Evolutionary conservation across 37 sponge, comb jelly and placozoan genomes (phyloP), one percentile per base, ranked within the genome.

Genomic region (Axinella damicornis): DNA sequence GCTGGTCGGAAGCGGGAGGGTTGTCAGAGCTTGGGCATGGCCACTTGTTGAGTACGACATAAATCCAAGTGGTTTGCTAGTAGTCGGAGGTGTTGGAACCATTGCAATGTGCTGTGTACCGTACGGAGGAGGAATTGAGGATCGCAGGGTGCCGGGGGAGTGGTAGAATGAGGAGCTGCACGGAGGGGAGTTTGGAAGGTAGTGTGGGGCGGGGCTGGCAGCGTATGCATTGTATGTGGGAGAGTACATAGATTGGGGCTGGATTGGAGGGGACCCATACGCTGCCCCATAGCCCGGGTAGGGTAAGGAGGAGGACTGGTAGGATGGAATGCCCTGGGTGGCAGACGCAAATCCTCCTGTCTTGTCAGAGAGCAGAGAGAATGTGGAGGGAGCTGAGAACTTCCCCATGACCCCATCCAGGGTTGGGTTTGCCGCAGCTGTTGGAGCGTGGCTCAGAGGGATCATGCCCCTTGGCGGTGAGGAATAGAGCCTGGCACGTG

Each of bases 361-460:
- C n/a, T 9, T 46, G 46, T 46, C 46, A 9, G 46, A 46, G 46
- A 46, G 9, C 46, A 12, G 46, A 12, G 9, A 46, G 46, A 12
- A 46, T 4, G 6, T 46, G 4, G 46, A 46, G 6, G 46, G 46
- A 46, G 46, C 6, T 12, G 46, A 46, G 46, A 9, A 9, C 46
- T 46, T 46, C 9, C 46, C 46, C 46, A 46, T 9, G 4, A 46
- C 9, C 1, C 34, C 35, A 38, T 35, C 64, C 17, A 22, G 16
- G 9, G 19, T 65, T 4, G 46, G 31, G n/a, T 14, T 32, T 14
- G 77, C n/a, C 1, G 66, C n/a, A 52, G 25, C 19, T 55, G 58
- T 22, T 1, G 82, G 82, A 6, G 82, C 70, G 55, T 81, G 82
- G 71, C 70, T 52, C 20, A 81, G 82, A 5, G 82, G 82, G 20